Evolutionary conservation across 2,113 vertebrate species (phyloP), one percentile per base, ranked within the genome.

Genomic region (Osmerus eperlanus): DNA sequence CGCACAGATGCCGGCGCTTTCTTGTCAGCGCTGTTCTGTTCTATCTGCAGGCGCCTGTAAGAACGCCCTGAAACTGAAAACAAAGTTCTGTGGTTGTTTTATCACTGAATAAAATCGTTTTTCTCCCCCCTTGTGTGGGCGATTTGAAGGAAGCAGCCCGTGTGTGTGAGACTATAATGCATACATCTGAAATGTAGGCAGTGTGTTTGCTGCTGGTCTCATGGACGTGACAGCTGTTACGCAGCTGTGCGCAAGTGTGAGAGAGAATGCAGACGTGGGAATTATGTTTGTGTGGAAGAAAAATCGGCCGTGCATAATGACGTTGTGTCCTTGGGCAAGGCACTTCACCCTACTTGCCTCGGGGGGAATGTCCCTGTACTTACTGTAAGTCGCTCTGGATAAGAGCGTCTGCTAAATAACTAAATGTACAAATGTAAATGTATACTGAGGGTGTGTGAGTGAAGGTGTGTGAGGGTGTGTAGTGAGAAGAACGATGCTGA

Each of bases 201-300:
- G 72, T 72, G 29, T n/a, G 71, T 80, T 83, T 79, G 70, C 70
- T 71, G 81, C 59, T 36, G 32, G 4, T 53, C 67, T 85, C 55
- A 60, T 78, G 79, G 73, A 76, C 82, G 73, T 80, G 76, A 80
- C 88, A 88, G 88, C 88, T 89, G 86, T 85, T 78, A 53, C 68
- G 75, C 88, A 87, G 86, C 85, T 87, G 88, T 86, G 81, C 68
- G 72, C 7, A 3, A 75, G 79, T 76, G 82, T 82, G 84, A 87
- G 41, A 62, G 65, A 29, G 78, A 70, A 68, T 75, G 73, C 74
- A 82, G 54, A 28, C 25, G 68, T 71, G 23, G 74, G 70, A 68
- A 67, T 75, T 68, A 73, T 73, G 65, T 75, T 70, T 65, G 53
- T 67, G 72, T 66, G 78, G 71, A 81, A 54, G 79, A 72, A 84